Conservation (phyloP, 2,113 vertebrate species). For the Myanophis thanlyinensis region DNA sequence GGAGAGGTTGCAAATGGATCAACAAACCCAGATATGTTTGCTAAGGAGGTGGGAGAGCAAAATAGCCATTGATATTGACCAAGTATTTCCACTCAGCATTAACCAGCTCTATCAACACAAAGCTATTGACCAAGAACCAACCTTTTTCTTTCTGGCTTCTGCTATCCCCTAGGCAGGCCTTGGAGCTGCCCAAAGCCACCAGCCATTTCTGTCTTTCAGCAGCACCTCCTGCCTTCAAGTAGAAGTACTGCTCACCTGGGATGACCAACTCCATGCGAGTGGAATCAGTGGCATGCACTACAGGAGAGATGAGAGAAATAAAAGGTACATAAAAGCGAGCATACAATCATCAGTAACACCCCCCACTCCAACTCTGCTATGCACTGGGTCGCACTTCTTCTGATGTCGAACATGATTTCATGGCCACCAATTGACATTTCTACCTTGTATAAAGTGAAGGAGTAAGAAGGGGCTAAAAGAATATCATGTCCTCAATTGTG, state of each 20-base stretch:
- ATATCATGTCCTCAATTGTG: neutral
- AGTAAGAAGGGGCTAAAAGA: neutral
- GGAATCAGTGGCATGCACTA: conserved; percentile 74
- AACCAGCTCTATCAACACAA: neutral
- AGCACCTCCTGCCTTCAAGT: conserved; percentile 76
- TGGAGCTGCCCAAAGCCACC: conserved; percentile 81
- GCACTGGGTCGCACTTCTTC: neutral
- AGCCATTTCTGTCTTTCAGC: conserved; percentile 84
- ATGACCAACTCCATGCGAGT: conserved; percentile 79
- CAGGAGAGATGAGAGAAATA: neutral
- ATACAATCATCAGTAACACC: too few relatives aligned
- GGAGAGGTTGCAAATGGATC: neutral
- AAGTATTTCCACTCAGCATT: neutral
- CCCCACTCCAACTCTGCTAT: too few relatives aligned
- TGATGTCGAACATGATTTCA: neutral
- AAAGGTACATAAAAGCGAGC: neutral
- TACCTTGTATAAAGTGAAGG: neutral
- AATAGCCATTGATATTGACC: neutral
- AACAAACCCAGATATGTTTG: neutral
- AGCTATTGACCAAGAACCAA: conserved; percentile 19
- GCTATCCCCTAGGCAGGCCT: conserved; percentile 78
- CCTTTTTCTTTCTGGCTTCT: conserved; percentile 75
- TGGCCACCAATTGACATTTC: neutral
- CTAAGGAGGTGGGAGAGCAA: neutral
- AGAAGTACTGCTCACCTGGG: conserved; percentile 83